Percentiles rank a stretch among this genome's conserved stretches.
phyloP scores from a whole-genome alignment of 2,888 invertebrate genomes.

The Scaptomyza reducta region DNA sequence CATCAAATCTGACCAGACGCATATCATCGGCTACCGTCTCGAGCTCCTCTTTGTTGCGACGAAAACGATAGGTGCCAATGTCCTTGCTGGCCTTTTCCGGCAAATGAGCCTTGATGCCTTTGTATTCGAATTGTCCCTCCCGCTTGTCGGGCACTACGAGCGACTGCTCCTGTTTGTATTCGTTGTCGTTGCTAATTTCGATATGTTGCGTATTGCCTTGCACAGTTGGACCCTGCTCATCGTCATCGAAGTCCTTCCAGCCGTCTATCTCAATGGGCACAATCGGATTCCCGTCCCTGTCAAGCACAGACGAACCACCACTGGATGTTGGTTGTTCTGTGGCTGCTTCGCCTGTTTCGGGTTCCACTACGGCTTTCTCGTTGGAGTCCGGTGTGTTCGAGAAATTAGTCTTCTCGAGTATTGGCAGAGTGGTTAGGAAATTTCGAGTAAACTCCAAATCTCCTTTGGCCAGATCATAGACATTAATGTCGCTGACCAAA shows the following conservation, averaged over 20 bases:
- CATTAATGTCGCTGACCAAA: constrained; percentile 49
- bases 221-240: constrained; percentile 41
- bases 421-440: constrained; percentile 42
- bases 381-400: not conserved
- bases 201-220: constrained; percentile 31
- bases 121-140: constrained; percentile 55
- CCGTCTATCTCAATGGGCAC: constrained; percentile 68
- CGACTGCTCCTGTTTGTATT: constrained; percentile 44
- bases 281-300: constrained; percentile 54
- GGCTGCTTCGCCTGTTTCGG: not conserved
- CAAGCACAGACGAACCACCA: constrained; percentile 19
- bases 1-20: constrained; percentile 58
- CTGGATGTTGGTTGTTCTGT: not conserved
- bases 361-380: not conserved
- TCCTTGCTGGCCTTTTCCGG: constrained; percentile 47
- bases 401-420: constrained; percentile 2
- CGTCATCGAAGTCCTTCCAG: constrained; percentile 41
- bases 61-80: constrained; percentile 67
- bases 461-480: constrained; percentile 50
- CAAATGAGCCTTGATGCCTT: constrained; percentile 66
- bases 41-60: constrained; percentile 55
- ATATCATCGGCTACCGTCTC: constrained; percentile 60
- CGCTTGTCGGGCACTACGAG: constrained; percentile 60
- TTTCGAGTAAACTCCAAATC: constrained; percentile 60
- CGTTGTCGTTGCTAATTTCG: constrained; percentile 63